Evolutionary conservation across 2,113 vertebrate genomes (phyloP).

Genomic region (Octodon degus): DNA sequence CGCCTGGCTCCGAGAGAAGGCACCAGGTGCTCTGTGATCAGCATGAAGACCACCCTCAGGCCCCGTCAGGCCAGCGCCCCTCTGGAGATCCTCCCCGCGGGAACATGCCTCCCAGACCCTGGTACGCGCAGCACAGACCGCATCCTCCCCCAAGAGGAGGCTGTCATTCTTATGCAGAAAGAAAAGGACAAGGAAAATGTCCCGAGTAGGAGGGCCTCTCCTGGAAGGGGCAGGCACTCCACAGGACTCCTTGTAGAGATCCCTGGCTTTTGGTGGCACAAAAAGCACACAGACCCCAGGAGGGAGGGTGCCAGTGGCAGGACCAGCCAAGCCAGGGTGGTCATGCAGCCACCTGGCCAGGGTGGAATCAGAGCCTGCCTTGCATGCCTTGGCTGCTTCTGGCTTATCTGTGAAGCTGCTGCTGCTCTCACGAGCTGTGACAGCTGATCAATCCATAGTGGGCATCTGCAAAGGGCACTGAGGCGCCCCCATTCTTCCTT

Average conservation of each 20-base stretch:
- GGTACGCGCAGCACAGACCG: background rate
- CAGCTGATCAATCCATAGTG: background rate
- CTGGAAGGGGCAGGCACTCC: fast-evolving
- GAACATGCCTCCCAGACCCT: background rate
- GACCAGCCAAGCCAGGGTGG: fast-evolving
- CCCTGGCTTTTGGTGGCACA: background rate
- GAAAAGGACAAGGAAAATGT: background rate
- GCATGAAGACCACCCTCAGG: background rate
- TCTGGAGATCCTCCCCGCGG: background rate
- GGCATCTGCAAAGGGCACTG: no score
- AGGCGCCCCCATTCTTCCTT: background rate
- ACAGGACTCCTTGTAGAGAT: background rate
- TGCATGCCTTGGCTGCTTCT: background rate
- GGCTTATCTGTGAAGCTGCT: background rate
- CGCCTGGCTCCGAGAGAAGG: background rate
- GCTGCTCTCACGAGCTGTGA: background rate
- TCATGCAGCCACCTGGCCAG: no score
- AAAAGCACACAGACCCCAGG: background rate
- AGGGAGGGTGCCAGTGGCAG: background rate
- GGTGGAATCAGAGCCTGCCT: background rate
- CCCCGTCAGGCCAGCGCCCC: background rate
- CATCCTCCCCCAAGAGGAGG: fast-evolving
- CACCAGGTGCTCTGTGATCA: background rate
- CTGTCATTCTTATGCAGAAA: background rate
- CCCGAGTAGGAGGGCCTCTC: background rate